phyloP scores from a whole-genome alignment of 2,797 vertebrate genomes.

The Sebastes reedi region DNA sequence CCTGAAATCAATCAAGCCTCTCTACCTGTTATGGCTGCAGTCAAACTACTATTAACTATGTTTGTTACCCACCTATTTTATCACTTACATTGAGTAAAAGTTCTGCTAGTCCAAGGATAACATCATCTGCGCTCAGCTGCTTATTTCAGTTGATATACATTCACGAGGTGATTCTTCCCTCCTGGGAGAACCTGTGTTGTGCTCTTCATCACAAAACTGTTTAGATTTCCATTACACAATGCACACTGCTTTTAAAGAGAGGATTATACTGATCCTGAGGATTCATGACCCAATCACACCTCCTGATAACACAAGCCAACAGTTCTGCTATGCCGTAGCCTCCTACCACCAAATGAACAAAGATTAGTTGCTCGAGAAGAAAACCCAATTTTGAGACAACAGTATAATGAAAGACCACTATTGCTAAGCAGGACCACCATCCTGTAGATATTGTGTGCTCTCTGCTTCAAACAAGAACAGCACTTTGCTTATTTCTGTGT shows the following conservation, averaged over 20 bases:
- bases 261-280: constrained; percentile 5
- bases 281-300: background rate
- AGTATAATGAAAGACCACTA: background rate
- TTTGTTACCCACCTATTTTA: background rate
- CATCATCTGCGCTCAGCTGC: background rate
- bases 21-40: background rate
- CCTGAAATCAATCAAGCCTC: background rate
- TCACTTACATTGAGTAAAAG: background rate
- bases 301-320: background rate
- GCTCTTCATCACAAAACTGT: constrained; percentile 3
- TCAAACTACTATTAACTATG: background rate
- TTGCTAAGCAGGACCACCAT: background rate
- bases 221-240: background rate
- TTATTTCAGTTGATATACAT: background rate
- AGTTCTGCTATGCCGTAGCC: background rate
- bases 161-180: background rate
- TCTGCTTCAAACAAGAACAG: background rate
- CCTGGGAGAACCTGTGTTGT: background rate
- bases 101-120: background rate
- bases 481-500: background rate
- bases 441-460: background rate
- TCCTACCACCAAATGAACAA: background rate
- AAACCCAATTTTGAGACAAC: background rate
- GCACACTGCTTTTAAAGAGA: background rate
- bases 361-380: background rate